Evolutionary conservation across 2,888 invertebrate species (phyloP), one percentile per base, ranked within the genome.

Genomic region (Drosophila prolongata): DNA sequence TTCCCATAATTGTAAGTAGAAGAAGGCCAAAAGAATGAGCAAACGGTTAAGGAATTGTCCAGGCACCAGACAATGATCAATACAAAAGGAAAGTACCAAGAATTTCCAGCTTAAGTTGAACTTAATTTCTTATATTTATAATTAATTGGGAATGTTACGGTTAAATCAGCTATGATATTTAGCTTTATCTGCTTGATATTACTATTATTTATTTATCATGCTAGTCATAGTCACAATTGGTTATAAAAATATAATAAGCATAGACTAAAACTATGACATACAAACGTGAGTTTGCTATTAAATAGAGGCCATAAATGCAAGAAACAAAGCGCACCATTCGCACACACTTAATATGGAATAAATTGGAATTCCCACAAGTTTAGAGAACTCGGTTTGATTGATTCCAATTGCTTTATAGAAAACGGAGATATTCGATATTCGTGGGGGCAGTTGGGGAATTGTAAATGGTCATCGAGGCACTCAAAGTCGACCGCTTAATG

Each of bases 1-100:
- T 47, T 19, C 11, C 58, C 43, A 60, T 80, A 84, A 80, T 76
- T 84, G 62, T 3, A n/a, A 4, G 1, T 3, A n/a, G 9, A 24
- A 13, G 13, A 11, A 16, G n/a, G n/a, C 38, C n/a, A 3, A 10
- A 3, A 9, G 5, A 11, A 4, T 11, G 13, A 30, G 30, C 2
- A 14, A 30, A 34, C 4, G 35, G 34, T 35, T 44, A 44, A n/a
- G 37, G 9, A 52, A 52, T 14, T 38, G 19, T 6, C 13, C 37
- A 38, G 19, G 6, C 30, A 6, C 30, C 8, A 3, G 11, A 43
- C 10, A 19, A 9, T 5, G 13, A 10, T 19, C 19, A 19, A 43
- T 19, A 34, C 5, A 38, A 38, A 37, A 13, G 13, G 13, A 13
- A 37, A 37, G 5, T 1, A 13, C 1, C 3, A 37, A n/a, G 6